phyloP scores from a whole-genome alignment of 2,888 invertebrate genomes.

The Halictus quadricinctus region DNA sequence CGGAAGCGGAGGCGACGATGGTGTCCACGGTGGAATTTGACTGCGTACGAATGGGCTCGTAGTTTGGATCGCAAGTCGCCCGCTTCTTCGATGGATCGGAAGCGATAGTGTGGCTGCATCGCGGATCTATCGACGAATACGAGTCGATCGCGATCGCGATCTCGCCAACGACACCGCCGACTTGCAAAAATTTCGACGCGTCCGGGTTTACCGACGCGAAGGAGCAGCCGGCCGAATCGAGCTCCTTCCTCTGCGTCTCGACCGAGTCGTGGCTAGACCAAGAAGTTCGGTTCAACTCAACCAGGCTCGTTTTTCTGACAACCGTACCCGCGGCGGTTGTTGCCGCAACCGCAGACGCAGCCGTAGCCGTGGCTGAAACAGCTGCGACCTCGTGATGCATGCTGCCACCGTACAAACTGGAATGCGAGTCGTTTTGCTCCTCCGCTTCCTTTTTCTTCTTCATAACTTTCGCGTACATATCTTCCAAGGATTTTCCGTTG shows the following conservation, averaged over 20 bases:
- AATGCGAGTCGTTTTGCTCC: constrained; percentile 77
- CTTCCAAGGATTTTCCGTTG: constrained; percentile 88
- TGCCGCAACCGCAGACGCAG: neutral
- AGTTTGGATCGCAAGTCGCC: constrained; percentile 87
- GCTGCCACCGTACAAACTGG: constrained; percentile 42
- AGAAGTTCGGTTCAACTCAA: constrained; percentile 76
- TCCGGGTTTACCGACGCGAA: constrained; percentile 19
- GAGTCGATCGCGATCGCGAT: neutral
- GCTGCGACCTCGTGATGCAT: constrained; percentile 40
- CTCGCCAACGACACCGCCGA: neutral
- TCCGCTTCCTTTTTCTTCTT: constrained; percentile 85
- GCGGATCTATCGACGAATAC: neutral
- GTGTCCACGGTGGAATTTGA: constrained; percentile 1
- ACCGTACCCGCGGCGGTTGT: constrained; percentile 32
- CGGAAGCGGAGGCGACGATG: neutral
- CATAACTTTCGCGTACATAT: constrained; percentile 94
- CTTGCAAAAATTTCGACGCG: neutral
- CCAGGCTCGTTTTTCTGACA: constrained; percentile 74
- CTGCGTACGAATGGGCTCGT: constrained; percentile 89
- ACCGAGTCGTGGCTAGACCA: constrained; percentile 80
- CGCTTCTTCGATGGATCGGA: constrained; percentile 67
- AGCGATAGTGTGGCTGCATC: constrained; percentile 83
- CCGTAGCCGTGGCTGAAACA: neutral
- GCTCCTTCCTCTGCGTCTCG: constrained; percentile 76
- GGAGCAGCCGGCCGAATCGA: constrained; percentile 57